These are phyloP conservation scores for Drosophila neotestacea DNA, from an alignment of 2,888 invertebrate genomes.

Conservation along the genomic window DNA sequence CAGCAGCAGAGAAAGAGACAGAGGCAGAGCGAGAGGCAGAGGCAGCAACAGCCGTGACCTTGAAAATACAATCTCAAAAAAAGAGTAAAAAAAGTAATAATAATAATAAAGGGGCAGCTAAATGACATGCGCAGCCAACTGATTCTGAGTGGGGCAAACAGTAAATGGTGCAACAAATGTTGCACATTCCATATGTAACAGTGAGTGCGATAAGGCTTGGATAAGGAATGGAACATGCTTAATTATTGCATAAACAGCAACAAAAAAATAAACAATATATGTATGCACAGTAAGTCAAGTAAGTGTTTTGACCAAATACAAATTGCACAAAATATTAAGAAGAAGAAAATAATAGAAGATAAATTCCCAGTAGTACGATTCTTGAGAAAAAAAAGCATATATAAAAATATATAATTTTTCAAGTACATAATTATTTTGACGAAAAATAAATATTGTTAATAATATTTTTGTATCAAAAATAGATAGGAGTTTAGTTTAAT, in stretches of 20 bases:
- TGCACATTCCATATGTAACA: constrained; percentile 11
- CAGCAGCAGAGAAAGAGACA: constrained; percentile 37
- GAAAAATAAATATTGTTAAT: too few relatives aligned
- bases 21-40: constrained; percentile 40
- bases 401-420: too few relatives aligned
- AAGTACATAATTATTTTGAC: too few relatives aligned
- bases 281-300: not conserved
- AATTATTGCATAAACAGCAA: constrained; percentile 58
- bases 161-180: constrained; percentile 16
- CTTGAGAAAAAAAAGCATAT: too few relatives aligned
- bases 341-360: too few relatives aligned
- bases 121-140: constrained; percentile 53
- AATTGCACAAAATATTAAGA: too few relatives aligned
- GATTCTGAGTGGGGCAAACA: constrained; percentile 33
- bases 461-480: too few relatives aligned
- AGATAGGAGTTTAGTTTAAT: too few relatives aligned
- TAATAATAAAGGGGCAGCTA: not conserved
- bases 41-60: constrained; percentile 54
- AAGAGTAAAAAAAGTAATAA: too few relatives aligned
- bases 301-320: too few relatives aligned
- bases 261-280: constrained; percentile 6
- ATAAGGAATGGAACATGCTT: constrained; percentile 28
- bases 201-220: constrained; percentile 36
- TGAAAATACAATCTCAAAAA: constrained; percentile 42
- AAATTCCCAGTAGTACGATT: too few relatives aligned